Percentiles rank a stretch among this genome's conserved stretches.
Evolutionary conservation across 2,797 vertebrate genomes (phyloP).

Genomic region (Eptatretus atami): DNA sequence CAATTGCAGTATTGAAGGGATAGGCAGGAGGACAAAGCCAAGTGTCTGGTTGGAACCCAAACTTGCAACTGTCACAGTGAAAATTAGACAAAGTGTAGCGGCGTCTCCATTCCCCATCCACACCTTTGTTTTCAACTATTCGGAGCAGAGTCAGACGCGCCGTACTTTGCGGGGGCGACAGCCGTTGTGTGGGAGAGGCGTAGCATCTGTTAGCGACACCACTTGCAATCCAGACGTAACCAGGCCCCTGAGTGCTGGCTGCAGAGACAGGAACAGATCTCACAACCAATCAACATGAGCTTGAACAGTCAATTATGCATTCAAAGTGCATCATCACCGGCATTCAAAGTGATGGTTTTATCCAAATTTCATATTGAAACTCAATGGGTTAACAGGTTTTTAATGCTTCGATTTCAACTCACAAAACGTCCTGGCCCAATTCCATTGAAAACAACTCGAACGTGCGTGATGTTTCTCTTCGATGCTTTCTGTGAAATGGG

Average conservation of each 20-base stretch:
- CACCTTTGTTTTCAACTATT: no score
- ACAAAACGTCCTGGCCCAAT: conserved; percentile 62
- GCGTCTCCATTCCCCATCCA: no score
- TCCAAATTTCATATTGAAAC: no score
- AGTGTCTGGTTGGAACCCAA: no score
- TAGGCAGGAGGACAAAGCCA: no score
- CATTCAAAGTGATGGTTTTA: no score
- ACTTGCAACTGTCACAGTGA: no score
- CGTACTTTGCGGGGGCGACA: conserved; percentile 65
- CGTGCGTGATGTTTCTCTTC: conserved; percentile 29
- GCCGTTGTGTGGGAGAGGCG: conserved; percentile 69
- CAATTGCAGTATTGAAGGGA: no score
- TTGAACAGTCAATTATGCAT: no score
- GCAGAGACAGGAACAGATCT: conserved; percentile 10
- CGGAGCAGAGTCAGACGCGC: conserved; percentile 16
- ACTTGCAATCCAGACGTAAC: conserved; percentile 61
- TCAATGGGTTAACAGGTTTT: no score
- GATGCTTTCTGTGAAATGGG: conserved; percentile 30
- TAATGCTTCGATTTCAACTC: conserved; percentile 11
- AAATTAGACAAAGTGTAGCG: no score
- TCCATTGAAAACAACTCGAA: conserved; percentile 56
- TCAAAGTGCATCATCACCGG: no score
- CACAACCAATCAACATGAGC: background rate
- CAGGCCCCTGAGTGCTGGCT: conserved; percentile 68
- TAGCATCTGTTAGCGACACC: conserved; percentile 81